Conservation (phyloP, 2,113 vertebrate genomes). For the Actenoides lindsayi region DNA sequence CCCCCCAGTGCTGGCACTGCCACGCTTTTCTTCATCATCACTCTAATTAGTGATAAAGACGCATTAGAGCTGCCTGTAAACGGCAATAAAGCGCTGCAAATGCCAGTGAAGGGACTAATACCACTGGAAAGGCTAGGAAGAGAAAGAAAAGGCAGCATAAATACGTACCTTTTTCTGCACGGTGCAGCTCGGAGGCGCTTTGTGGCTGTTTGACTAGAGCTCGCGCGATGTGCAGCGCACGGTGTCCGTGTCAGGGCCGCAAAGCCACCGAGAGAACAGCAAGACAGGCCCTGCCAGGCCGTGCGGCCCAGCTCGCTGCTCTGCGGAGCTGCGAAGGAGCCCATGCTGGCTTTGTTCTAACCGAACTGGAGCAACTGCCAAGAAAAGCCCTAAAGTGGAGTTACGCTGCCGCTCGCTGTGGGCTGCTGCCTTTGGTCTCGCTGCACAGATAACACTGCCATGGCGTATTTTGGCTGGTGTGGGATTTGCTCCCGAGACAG, state of each 20-base stretch:
- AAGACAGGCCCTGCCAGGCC: fast-evolving
- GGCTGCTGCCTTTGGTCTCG: fast-evolving
- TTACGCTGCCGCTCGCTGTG: fast-evolving
- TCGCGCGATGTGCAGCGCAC: too few relatives aligned
- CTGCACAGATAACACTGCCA: neutral
- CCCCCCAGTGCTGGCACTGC: neutral
- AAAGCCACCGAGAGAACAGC: fast-evolving
- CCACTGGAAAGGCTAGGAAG: too few relatives aligned
- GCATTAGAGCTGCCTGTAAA: neutral
- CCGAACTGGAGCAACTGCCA: neutral
- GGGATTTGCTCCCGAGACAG: neutral
- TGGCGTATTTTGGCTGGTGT: neutral
- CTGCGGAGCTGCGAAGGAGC: fast-evolving
- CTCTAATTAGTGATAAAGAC: fast-evolving
- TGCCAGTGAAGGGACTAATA: fast-evolving
- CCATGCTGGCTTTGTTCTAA: neutral
- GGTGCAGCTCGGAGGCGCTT: fast-evolving
- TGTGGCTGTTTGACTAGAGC: too few relatives aligned
- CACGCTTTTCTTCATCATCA: neutral
- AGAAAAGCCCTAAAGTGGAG: fast-evolving
- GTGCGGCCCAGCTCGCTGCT: fast-evolving
- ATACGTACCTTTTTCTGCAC: fast-evolving
- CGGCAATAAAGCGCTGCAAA: fast-evolving
- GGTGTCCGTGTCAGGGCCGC: too few relatives aligned
- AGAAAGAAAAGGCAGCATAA: neutral